Percentiles rank a stretch among this genome's conserved stretches.
Evolutionary conservation across 2,888 invertebrate species (phyloP).

Genomic region (Allophyes oxyacanthae): DNA sequence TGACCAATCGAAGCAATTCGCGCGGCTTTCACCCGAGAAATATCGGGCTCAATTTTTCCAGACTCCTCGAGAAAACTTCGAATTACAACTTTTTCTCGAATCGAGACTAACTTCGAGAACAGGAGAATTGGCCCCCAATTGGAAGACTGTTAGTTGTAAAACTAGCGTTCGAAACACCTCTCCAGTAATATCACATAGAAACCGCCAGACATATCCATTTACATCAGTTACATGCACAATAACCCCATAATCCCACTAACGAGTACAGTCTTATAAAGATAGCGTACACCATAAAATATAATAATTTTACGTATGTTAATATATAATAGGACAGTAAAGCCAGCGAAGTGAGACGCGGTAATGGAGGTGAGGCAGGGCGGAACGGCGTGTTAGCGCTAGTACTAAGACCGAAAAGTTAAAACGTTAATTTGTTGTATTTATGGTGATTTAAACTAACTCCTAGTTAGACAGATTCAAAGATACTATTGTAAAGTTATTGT

Average conservation of each 20-base stretch:
- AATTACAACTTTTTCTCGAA: too few relatives aligned
- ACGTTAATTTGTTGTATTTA: conserved; percentile 36
- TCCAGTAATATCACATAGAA: not conserved
- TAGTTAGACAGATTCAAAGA: too few relatives aligned
- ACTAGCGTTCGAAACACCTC: not conserved
- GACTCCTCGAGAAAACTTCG: too few relatives aligned
- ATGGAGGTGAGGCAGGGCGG: conserved; percentile 78
- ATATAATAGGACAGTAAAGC: conserved; percentile 84
- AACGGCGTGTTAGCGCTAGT: conserved; percentile 72
- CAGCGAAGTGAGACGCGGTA: conserved; percentile 78
- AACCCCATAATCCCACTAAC: conserved; percentile 40
- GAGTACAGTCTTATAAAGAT: conserved; percentile 55
- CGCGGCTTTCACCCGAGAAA: too few relatives aligned
- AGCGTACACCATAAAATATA: conserved; percentile 54
- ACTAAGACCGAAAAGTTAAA: conserved; percentile 49
- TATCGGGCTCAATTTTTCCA: too few relatives aligned
- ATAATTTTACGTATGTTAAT: conserved; percentile 66
- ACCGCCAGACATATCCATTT: not conserved
- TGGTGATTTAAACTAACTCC: not conserved
- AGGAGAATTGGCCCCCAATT: too few relatives aligned
- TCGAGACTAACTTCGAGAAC: too few relatives aligned
- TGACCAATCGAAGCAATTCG: too few relatives aligned
- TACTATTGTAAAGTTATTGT: too few relatives aligned
- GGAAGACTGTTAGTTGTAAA: too few relatives aligned
- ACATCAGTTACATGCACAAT: conserved; percentile 31